Conservation (phyloP, 2,888 invertebrate genomes). For the Eueremaeus valkanovi region DNA sequence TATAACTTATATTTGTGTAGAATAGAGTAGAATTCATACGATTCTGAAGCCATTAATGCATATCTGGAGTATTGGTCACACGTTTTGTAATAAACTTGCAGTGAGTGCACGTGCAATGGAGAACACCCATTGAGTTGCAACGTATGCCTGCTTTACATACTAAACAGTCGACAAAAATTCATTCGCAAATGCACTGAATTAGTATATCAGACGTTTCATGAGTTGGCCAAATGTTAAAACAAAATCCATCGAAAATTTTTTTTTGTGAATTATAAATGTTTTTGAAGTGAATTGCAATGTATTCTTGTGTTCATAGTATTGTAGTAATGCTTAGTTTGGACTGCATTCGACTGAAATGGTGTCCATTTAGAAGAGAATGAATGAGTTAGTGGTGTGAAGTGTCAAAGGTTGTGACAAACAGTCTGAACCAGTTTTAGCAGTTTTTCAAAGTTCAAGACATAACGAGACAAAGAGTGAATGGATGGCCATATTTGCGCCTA, state of each 20-base stretch:
- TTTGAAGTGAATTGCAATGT: background rate
- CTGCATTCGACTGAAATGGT: background rate
- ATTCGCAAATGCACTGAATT: background rate
- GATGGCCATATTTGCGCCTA: slow-evolving; percentile 11
- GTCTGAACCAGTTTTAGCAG: slow-evolving; percentile 16
- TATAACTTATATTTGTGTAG: background rate
- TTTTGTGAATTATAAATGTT: background rate
- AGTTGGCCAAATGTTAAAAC: too few relatives aligned
- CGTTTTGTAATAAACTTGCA: slow-evolving; percentile 25
- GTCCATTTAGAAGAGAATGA: slow-evolving; percentile 3
- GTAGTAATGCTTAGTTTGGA: background rate
- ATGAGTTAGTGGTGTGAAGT: slow-evolving; percentile 35
- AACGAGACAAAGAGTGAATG: slow-evolving; percentile 35
- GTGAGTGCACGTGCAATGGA: slow-evolving; percentile 27
- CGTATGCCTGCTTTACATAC: background rate
- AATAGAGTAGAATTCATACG: too few relatives aligned
- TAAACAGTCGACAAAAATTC: background rate
- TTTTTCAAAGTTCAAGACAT: slow-evolving; percentile 30
- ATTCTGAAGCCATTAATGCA: slow-evolving; percentile 15
- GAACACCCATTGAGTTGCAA: slow-evolving; percentile 31
- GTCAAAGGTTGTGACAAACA: slow-evolving; percentile 35
- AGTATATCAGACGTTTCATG: background rate
- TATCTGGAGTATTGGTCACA: slow-evolving; percentile 34
- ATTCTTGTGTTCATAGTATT: background rate
- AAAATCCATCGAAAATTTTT: too few relatives aligned